Evolutionary conservation across 2,797 vertebrate genomes (phyloP).

Genomic region (Sus cebifrons): DNA sequence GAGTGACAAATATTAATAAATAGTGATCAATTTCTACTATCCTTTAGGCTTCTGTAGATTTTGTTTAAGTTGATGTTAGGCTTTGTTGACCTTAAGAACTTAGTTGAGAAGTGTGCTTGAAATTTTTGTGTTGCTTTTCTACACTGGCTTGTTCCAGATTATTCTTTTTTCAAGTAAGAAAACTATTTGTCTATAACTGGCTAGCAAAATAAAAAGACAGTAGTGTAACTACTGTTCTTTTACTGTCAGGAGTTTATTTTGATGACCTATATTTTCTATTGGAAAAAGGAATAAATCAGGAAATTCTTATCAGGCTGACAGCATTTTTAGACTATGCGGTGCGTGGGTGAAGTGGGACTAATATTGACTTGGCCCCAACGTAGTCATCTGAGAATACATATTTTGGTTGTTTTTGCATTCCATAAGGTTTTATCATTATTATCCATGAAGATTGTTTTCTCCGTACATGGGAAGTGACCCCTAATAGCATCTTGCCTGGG

Average conservation of each 20-base stretch:
- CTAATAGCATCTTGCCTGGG: conserved; percentile 88
- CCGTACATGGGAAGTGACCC: conserved; percentile 92
- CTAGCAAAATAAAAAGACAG: conserved; percentile 28
- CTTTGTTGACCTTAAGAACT: conserved; percentile 3
- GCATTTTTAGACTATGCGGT: conserved; percentile 92
- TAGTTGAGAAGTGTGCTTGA: conserved; percentile 5
- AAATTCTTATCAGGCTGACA: conserved; percentile 93
- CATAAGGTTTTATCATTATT: conserved; percentile 94
- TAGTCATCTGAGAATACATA: conserved; percentile 93
- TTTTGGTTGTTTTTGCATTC: conserved; percentile 93
- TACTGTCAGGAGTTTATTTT: conserved; percentile 80
- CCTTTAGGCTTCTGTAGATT: neutral
- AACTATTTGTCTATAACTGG: conserved; percentile 31
- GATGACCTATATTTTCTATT: conserved; percentile 88
- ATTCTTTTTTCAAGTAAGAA: neutral
- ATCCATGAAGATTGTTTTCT: conserved; percentile 92
- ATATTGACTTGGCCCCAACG: conserved; percentile 91
- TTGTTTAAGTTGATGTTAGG: neutral
- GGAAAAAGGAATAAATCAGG: conserved; percentile 88
- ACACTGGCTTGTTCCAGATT: conserved; percentile 24
- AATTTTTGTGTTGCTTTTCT: conserved; percentile 35
- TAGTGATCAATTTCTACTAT: neutral
- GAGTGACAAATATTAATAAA: neutral
- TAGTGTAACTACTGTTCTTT: conserved; percentile 40
- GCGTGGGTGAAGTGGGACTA: conserved; percentile 93